A percentile compares a stretch with the other conserved stretches of the same genome.
These are phyloP conservation scores for Gymnothorax reevesii DNA, from an alignment of 2,797 vertebrate species.

Conservation along the genomic window DNA sequence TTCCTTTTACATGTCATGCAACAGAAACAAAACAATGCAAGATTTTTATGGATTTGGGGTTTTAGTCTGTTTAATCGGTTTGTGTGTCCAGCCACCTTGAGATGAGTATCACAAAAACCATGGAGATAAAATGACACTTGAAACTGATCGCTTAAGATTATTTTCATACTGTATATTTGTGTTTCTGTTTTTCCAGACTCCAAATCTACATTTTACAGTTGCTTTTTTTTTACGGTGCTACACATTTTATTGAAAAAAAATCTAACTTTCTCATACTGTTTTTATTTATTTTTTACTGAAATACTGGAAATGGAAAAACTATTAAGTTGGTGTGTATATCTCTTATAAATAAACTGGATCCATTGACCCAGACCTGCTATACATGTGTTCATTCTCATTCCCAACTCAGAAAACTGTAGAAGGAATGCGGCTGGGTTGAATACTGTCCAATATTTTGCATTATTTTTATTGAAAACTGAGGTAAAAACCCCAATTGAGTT, in stretches of 20 bases:
- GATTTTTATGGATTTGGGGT: not conserved
- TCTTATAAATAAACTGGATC: conserved; percentile 3
- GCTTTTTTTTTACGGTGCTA: not conserved
- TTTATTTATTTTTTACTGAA: conserved; percentile 11
- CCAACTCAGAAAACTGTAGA: not conserved
- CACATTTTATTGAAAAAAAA: not conserved
- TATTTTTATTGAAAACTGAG: too few relatives aligned
- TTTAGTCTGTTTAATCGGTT: not conserved
- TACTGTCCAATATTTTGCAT: too few relatives aligned
- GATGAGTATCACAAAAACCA: not conserved
- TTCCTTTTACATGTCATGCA: not conserved
- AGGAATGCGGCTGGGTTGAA: not conserved
- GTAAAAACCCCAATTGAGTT: too few relatives aligned
- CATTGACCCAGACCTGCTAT: not conserved
- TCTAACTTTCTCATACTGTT: conserved; percentile 4
- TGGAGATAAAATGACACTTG: not conserved
- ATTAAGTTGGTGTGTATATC: not conserved
- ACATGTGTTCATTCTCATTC: not conserved
- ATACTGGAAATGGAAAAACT: not conserved
- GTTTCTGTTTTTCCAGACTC: not conserved
- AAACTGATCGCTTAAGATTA: not conserved
- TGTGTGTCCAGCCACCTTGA: not conserved
- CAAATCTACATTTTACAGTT: not conserved
- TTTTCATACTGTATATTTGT: not conserved
- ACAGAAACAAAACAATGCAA: conserved; percentile 11